A percentile compares a stretch with the other conserved stretches of the same genome.
phyloP scores from a whole-genome alignment of 2,113 vertebrate genomes.

The Tachysurus fulvidraco region DNA sequence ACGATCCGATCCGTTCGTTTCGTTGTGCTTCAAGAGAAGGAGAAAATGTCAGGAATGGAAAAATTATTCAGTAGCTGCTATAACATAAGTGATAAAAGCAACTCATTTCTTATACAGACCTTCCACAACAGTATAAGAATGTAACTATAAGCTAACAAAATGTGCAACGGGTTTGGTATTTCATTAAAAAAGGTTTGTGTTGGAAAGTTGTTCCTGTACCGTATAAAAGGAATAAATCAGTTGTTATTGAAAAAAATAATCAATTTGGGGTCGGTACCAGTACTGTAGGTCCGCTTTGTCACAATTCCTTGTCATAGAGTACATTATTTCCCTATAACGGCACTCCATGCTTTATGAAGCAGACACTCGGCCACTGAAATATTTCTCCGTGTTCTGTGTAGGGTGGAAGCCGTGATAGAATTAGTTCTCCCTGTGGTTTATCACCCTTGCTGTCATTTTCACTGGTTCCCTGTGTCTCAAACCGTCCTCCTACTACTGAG shows the following conservation, averaged over 20 bases:
- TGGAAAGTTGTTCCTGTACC: not conserved
- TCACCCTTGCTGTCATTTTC: slow-evolving; percentile 66
- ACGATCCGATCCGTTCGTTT: not conserved
- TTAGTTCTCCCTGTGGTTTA: slow-evolving; percentile 70
- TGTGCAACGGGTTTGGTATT: not conserved
- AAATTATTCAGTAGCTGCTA: not conserved
- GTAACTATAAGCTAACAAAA: not conserved
- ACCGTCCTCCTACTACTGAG: slow-evolving; percentile 70
- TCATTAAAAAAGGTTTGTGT: not conserved
- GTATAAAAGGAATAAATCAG: not conserved
- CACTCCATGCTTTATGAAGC: not conserved
- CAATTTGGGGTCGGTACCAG: not conserved
- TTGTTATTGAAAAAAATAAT: slow-evolving; percentile 6
- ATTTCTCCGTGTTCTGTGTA: slow-evolving; percentile 30
- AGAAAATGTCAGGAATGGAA: not conserved
- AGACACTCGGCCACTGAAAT: not conserved
- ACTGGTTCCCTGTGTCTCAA: slow-evolving; percentile 63
- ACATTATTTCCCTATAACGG: not conserved
- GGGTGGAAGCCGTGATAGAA: slow-evolving; percentile 56
- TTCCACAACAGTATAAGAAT: not conserved
- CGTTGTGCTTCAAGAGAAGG: not conserved
- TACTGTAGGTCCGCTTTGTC: not conserved
- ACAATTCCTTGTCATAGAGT: not conserved
- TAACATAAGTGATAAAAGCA: not conserved
- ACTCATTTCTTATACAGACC: not conserved